Evolutionary conservation across 2,113 vertebrate species (phyloP).

Genomic region (Callospermophilus lateralis): DNA sequence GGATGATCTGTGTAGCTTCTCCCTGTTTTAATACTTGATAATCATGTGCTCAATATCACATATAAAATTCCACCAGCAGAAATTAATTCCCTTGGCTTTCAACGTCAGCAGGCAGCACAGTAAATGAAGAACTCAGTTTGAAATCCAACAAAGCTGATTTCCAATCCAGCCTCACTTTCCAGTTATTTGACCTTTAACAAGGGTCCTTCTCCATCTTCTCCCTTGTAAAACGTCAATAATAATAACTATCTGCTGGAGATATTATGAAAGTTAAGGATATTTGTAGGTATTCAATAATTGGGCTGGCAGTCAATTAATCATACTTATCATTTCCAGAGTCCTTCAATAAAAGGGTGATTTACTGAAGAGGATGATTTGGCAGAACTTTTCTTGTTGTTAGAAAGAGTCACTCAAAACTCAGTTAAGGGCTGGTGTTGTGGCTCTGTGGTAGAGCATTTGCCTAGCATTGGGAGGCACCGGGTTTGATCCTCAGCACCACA

Average conservation of each 20-base stretch:
- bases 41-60: not conserved
- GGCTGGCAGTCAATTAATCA: slow-evolving; percentile 7
- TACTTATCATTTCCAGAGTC: not conserved
- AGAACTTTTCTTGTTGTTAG: not conserved
- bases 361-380: not conserved
- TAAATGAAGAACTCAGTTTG: not conserved
- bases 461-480: too few species aligned
- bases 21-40: not conserved
- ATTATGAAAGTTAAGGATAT: not conserved
- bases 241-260: not conserved
- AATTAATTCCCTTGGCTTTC: not conserved
- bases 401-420: not conserved
- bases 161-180: not conserved
- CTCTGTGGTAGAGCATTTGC: too few species aligned
- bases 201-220: slow-evolving; percentile 24
- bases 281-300: not conserved
- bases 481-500: too few species aligned
- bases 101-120: not conserved
- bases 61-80: not conserved
- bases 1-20: not conserved
- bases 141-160: slow-evolving; percentile 23
- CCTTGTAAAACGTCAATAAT: not conserved
- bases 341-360: slow-evolving; percentile 41
- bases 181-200: not conserved
- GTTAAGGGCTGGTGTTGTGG: not conserved